Base-by-base conservation (phyloP, 2,888 invertebrate genomes). In the Caenorhabditis parvicauda region DNA sequence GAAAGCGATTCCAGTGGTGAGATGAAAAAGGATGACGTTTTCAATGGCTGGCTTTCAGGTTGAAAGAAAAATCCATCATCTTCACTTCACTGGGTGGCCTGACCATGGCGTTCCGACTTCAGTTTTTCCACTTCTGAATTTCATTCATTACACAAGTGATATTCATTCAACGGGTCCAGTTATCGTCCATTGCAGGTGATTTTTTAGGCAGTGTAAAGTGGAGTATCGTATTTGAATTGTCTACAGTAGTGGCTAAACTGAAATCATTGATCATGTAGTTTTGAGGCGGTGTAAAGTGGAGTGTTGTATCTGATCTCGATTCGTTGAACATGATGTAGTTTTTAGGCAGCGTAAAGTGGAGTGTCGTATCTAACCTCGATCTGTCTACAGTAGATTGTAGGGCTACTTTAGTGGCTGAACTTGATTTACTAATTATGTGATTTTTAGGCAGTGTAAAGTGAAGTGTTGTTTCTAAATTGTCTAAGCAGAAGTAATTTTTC, bases 61-160 rank as follows among this genome's bases (percentile, higher is more conserved):
- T 0, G 76, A 79, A 43, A 54, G 76, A 27, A 71, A 68, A 27
- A 55, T 80, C 3, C 79, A 79, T 55, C 79, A 79, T 24, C 46
- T 79, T 2, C 79, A 79, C 39, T 76, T 79, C 44, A 64, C 63
- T 19, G 71, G 70, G 1, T 79, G 79, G 79, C 79, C 79, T 9
- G 76, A 76, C 54, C 76, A 75, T 44, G 74, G 74, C 21, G 68
- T 70, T 6, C 72, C 70, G 7, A 47, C 50, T 14, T 65, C 70
- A 46, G 74, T 72, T 14, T 74, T 79, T 46, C 76, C 79, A 19
- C 57, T 79, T 46, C 63, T 79, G 37, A 72, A 72, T 29, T 80
- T 78, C 50, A 57, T 77, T 29, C 72, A 80, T 54, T 76, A 70
- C 47, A 67, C 72, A 9, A 67, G 77, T 1, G 76, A 79, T 53